Evolutionary conservation across 2,888 invertebrate species (phyloP).

Genomic region (Habrosyne pyritoides): DNA sequence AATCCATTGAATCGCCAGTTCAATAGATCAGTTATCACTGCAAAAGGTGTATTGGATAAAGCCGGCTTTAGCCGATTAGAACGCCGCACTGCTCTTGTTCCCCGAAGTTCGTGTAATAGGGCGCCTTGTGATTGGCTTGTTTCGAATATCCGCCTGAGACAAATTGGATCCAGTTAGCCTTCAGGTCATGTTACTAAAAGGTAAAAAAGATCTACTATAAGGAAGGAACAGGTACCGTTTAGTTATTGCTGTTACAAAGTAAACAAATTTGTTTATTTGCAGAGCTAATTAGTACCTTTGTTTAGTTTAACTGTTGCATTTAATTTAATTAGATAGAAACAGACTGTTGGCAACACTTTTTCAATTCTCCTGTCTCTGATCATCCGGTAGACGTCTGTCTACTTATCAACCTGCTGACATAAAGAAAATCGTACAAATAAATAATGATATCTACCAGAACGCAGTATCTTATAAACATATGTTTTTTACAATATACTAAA

Average conservation of each 20-base stretch:
- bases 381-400: no score
- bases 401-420: no score
- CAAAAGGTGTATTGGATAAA: slow-evolving; percentile 70
- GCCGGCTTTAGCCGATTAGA: slow-evolving; percentile 68
- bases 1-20: slow-evolving; percentile 33
- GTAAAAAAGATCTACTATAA: slow-evolving; percentile 34
- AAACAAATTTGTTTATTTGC: slow-evolving; percentile 15
- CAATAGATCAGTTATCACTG: slow-evolving; percentile 58
- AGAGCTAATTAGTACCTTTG: background rate
- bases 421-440: no score
- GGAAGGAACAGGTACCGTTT: slow-evolving; percentile 18
- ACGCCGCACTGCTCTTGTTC: slow-evolving; percentile 51
- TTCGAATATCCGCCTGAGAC: slow-evolving; percentile 66
- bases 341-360: no score
- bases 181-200: slow-evolving; percentile 57
- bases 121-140: slow-evolving; percentile 72
- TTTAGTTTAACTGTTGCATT: background rate
- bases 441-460: no score
- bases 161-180: slow-evolving; percentile 76
- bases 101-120: slow-evolving; percentile 63
- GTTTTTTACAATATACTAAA: no score
- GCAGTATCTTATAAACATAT: no score
- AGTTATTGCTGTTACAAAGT: slow-evolving; percentile 9
- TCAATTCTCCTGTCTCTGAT: no score
- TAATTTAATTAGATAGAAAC: no score